These are phyloP conservation scores for Amblyopsis hoosieri DNA, from an alignment of 2,797 vertebrate species.

Conservation along the genomic window DNA sequence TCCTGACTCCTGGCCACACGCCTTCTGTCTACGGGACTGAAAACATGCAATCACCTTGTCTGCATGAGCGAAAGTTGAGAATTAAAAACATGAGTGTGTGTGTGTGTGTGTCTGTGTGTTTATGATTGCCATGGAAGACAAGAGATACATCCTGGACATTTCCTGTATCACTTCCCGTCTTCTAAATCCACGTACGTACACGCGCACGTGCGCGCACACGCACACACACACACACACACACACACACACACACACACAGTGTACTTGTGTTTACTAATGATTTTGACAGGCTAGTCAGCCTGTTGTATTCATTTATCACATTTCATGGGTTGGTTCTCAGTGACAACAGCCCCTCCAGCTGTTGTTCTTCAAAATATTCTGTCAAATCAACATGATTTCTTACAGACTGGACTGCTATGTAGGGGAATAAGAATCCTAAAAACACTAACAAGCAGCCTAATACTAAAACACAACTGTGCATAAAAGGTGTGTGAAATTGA, in stretches of 20 bases:
- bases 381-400: too few species aligned
- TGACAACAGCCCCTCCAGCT: too few species aligned
- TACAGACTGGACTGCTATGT: too few species aligned
- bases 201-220: neutral
- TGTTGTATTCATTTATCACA: too few species aligned
- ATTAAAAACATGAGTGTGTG: neutral
- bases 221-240: neutral
- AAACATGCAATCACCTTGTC: slow-evolving; percentile 59
- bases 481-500: too few species aligned
- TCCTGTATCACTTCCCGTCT: neutral
- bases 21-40: slow-evolving; percentile 54
- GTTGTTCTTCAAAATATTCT: too few species aligned
- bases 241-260: neutral
- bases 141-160: neutral
- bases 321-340: too few species aligned
- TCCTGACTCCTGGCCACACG: slow-evolving; percentile 55
- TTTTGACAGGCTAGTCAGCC: too few species aligned
- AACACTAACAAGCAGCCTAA: neutral
- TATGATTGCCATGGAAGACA: neutral
- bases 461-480: too few species aligned
- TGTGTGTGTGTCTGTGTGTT: neutral
- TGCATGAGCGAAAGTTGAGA: neutral
- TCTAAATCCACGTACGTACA: neutral
- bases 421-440: neutral
- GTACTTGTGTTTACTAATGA: neutral